These are phyloP conservation scores for Coendou prehensilis DNA, from an alignment of 2,797 vertebrate species.

Conservation along the genomic window DNA sequence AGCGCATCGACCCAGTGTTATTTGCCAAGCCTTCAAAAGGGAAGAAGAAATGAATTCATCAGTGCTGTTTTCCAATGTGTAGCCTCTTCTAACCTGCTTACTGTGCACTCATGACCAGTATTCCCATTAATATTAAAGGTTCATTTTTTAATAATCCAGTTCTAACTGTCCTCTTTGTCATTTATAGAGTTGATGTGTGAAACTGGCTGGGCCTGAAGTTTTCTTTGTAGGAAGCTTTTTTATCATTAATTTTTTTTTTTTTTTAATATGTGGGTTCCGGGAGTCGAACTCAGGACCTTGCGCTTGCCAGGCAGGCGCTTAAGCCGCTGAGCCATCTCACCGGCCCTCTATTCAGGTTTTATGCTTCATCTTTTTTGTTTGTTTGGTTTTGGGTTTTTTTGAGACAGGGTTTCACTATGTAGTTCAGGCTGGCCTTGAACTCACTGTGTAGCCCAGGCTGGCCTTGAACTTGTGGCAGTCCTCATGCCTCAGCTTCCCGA, in stretches of 20 bases:
- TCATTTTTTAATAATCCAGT: constrained; percentile 14
- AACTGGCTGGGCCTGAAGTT: background rate
- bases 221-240: constrained; percentile 39
- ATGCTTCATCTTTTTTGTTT: background rate
- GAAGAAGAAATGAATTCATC: constrained; percentile 89
- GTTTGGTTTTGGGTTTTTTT: no score
- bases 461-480: background rate
- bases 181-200: constrained; percentile 22
- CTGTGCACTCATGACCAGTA: background rate
- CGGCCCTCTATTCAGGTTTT: background rate
- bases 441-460: background rate
- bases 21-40: constrained; percentile 92
- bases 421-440: no score
- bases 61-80: constrained; percentile 72
- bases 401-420: no score
- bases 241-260: background rate
- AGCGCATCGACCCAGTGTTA: constrained; percentile 92
- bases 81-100: background rate
- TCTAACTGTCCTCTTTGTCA: background rate
- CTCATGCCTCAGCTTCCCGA: background rate
- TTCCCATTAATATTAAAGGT: constrained; percentile 65
- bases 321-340: no score
- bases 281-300: no score
- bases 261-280: no score
- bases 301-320: no score